phyloP scores from a whole-genome alignment of 2,113 vertebrate genomes.

The Leuciscus idus region DNA sequence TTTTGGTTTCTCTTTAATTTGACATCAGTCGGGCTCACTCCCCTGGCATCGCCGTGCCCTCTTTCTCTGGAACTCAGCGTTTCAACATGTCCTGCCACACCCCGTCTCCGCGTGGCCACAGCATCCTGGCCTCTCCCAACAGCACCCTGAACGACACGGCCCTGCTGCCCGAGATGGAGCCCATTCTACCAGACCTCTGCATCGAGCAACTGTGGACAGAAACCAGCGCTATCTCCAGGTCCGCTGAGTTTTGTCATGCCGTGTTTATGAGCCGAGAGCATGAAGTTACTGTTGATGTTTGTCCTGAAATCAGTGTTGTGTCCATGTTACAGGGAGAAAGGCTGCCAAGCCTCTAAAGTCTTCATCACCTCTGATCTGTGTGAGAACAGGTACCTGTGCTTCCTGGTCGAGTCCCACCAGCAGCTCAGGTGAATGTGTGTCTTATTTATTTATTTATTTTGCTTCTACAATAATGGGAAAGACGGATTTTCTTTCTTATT shows the following conservation, averaged over 20 bases:
- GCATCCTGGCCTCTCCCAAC: constrained; percentile 80
- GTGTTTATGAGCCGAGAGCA: background rate
- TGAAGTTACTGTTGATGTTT: background rate
- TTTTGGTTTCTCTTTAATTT: background rate
- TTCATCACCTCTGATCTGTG: constrained; percentile 94
- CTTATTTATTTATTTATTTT: background rate
- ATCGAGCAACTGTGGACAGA: constrained; percentile 97
- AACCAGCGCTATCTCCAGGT: constrained; percentile 78
- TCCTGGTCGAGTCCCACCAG: constrained; percentile 92
- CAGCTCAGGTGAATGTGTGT: constrained; percentile 83
- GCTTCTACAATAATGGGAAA: background rate
- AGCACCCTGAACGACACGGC: constrained; percentile 82
- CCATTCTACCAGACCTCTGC: constrained; percentile 92
- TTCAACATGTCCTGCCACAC: constrained; percentile 88
- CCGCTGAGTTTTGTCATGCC: background rate
- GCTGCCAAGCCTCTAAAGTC: constrained; percentile 92
- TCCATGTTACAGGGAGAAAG: constrained; percentile 84
- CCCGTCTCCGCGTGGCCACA: constrained; percentile 81
- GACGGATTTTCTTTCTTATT: background rate
- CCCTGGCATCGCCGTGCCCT: constrained; percentile 90
- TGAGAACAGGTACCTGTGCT: constrained; percentile 92
- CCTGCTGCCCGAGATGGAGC: constrained; percentile 84
- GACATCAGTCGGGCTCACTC: constrained; percentile 89
- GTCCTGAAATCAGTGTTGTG: constrained; percentile 4
- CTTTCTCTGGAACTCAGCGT: constrained; percentile 87